Conservation (phyloP, 2,797 vertebrate genomes). For the Philypnodon macrostomus region DNA sequence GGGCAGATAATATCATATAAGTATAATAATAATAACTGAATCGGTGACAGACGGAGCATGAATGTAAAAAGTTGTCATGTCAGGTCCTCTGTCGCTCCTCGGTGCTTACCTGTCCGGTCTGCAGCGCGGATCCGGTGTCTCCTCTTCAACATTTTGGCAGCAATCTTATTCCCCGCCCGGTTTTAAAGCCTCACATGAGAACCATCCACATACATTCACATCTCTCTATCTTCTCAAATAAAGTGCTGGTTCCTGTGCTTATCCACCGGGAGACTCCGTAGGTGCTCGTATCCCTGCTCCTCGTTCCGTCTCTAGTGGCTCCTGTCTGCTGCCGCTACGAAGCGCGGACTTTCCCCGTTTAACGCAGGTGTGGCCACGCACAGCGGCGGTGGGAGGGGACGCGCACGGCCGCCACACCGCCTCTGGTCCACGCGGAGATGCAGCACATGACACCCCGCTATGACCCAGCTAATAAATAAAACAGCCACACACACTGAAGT, state of each 20-base stretch:
- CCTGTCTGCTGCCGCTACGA: slow-evolving; percentile 11
- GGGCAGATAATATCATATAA: too few species aligned
- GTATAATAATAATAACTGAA: background rate
- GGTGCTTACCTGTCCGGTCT: slow-evolving; percentile 58
- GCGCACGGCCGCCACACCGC: slow-evolving; percentile 13
- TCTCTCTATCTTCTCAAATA: background rate
- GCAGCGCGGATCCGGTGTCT: slow-evolving; percentile 14
- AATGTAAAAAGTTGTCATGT: slow-evolving; percentile 44
- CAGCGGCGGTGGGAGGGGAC: slow-evolving; percentile 56
- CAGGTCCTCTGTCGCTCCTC: background rate
- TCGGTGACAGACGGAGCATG: background rate
- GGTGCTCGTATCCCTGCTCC: slow-evolving; percentile 11
- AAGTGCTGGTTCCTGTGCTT: background rate
- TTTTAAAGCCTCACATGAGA: slow-evolving; percentile 5
- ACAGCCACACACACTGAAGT: slow-evolving; percentile 3
- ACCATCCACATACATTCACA: background rate
- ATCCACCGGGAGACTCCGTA: slow-evolving; percentile 7
- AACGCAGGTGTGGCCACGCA: slow-evolving; percentile 74
- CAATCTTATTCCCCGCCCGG: slow-evolving; percentile 8
- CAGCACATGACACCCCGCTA: slow-evolving; percentile 20
- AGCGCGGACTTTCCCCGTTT: slow-evolving; percentile 74
- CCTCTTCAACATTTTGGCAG: background rate
- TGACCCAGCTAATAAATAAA: slow-evolving; percentile 22
- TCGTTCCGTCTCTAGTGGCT: background rate
- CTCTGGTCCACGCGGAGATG: slow-evolving; percentile 13